Conservation (phyloP, 2,113 vertebrate genomes). For the Elephantulus edwardii region DNA sequence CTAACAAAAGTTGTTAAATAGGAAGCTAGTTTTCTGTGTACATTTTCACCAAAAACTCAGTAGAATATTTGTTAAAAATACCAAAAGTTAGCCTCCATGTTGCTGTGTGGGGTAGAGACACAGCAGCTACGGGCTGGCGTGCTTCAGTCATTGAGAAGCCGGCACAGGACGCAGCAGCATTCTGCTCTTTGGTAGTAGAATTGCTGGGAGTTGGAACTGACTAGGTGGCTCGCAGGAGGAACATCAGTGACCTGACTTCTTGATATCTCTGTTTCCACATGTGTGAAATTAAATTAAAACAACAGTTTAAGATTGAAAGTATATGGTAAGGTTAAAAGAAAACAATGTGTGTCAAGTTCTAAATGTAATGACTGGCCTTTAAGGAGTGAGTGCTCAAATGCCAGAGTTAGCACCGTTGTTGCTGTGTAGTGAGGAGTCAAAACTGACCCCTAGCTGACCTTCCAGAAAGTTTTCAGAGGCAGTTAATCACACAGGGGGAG, state of each 20-base stretch:
- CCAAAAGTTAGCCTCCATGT: too few species aligned
- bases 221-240: too few species aligned
- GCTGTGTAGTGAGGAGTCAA: too few species aligned
- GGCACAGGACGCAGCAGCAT: too few species aligned
- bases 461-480: too few species aligned
- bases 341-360: background rate
- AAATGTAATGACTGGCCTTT: background rate
- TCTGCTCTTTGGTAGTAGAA: too few species aligned
- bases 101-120: too few species aligned
- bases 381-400: background rate
- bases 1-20: background rate
- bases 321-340: background rate
- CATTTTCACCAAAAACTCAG: background rate
- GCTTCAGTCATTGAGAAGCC: too few species aligned
- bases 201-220: too few species aligned
- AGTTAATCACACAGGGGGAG: too few species aligned
- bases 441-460: too few species aligned
- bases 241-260: background rate
- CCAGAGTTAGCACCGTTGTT: background rate
- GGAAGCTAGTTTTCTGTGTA: background rate
- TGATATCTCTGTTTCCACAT: background rate
- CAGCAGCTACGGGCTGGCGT: too few species aligned
- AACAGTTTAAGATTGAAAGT: background rate
- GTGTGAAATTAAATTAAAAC: background rate
- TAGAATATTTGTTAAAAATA: background rate